Percentiles rank a stretch among this genome's conserved stretches.
These are phyloP conservation scores for Merops nubicus DNA, from an alignment of 2,113 vertebrate genomes.

Conservation along the genomic window DNA sequence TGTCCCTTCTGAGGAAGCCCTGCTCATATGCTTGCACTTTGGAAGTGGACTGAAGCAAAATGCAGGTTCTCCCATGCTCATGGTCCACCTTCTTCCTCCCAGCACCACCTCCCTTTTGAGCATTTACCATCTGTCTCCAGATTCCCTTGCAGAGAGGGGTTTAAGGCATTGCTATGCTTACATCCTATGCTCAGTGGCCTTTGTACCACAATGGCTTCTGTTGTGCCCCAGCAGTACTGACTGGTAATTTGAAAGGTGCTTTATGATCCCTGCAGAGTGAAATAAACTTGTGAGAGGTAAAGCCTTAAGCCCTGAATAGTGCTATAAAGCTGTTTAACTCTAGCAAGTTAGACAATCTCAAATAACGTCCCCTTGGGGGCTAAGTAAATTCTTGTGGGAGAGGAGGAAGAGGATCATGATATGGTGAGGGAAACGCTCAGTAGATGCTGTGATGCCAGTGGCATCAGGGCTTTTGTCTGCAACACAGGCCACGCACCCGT, in stretches of 20 bases:
- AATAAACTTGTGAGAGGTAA: constrained; percentile 50
- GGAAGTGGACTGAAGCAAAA: background rate
- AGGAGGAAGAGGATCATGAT: background rate
- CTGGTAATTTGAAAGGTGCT: constrained; percentile 53
- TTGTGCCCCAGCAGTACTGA: background rate
- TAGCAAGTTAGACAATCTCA: background rate
- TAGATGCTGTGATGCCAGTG: background rate
- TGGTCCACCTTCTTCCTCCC: fast-evolving
- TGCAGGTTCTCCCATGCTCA: background rate
- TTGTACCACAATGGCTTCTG: constrained; percentile 21
- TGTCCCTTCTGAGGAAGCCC: background rate
- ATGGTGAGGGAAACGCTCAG: fast-evolving
- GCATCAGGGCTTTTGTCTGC: background rate
- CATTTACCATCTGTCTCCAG: background rate
- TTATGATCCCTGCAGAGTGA: constrained; percentile 55
- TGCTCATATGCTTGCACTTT: background rate
- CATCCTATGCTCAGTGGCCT: background rate
- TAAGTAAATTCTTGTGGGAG: constrained; percentile 38
- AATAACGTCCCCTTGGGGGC: background rate
- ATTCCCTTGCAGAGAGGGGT: background rate
- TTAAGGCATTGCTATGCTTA: background rate
- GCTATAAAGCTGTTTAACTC: constrained; percentile 52
- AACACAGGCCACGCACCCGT: fast-evolving
- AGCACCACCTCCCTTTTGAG: background rate
- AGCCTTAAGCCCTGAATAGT: constrained; percentile 30